phyloP scores from a whole-genome alignment of 2,888 invertebrate genomes.

The Maniola hyperantus region DNA sequence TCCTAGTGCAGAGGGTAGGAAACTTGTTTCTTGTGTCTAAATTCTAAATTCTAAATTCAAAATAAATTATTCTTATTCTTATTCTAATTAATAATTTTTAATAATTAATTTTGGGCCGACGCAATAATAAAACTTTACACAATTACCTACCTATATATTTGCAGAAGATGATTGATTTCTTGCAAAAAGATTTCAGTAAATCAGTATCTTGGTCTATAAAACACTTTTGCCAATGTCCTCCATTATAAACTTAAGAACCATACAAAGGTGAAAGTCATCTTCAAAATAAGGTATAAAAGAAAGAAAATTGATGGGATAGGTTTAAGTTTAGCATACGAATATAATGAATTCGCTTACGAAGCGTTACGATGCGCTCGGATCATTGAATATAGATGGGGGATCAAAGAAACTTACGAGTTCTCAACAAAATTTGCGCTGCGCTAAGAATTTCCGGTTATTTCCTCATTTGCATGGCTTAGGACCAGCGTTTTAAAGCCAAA shows the following conservation, averaged over 20 bases:
- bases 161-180: no score
- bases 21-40: no score
- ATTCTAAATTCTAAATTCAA: no score
- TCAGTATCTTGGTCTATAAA: no score
- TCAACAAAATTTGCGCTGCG: conserved; percentile 74
- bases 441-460: conserved; percentile 65
- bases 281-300: neutral
- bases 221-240: no score
- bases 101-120: no score
- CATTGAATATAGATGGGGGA: conserved; percentile 81
- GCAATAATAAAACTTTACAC: no score
- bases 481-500: conserved; percentile 42
- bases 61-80: no score
- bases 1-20: no score
- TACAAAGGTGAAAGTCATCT: neutral
- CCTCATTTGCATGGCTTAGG: conserved; percentile 62
- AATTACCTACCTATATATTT: no score
- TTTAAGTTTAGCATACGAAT: conserved; percentile 58
- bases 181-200: no score
- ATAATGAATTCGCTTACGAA: conserved; percentile 78
- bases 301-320: conserved; percentile 23
- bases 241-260: neutral
- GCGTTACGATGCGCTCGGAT: conserved; percentile 71
- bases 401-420: conserved; percentile 77
- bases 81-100: no score